Evolutionary conservation across 2,888 invertebrate species (phyloP), one percentile per base, ranked within the genome.

Genomic region (Lithophane leautieri): DNA sequence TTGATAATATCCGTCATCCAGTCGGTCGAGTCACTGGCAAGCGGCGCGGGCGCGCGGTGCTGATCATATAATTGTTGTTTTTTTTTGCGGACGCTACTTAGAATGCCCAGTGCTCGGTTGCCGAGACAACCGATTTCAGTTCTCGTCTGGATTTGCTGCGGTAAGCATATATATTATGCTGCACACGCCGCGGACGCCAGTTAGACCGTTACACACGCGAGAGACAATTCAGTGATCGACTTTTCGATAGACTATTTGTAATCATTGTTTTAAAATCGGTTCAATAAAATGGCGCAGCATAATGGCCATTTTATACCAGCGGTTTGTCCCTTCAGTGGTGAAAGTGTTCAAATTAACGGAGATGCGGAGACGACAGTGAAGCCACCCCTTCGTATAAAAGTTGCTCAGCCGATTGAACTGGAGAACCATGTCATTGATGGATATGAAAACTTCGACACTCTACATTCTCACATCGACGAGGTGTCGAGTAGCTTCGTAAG

Each of bases 111-210:
- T 75, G 88, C 89, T 89, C 90, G 88, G 92, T 91, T 90, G 90
- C 86, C 90, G 89, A 89, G 89, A 92, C 91, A 90, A 93, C 90
- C 79, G 86, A 85, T 84, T 84, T 91, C 90, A 93, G 93, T 95
- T 82, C 88, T 84, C 83, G 88, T 89, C 88, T 89, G 91, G 89
- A 90, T 88, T 89, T 91, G 89, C 84, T 87, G 86, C 91, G 86
- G 92, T 88, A 87, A 92, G 91, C 93, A 93, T 95, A 95, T 93
- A 95, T 93, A 94, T 90, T 89, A 93, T 93, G 93, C 89, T 89
- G 89, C 88, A 80, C 69, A 79, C 83, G 79, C 76, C 86, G 76
- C 81, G 75, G 75, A 74, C 79, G 84, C 89, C 92, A 94, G 91
- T 94, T 87, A 88, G 82, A 79, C 66, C 77, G 84, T 78, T 82